A percentile compares a stretch with the other conserved stretches of the same genome.
phyloP scores from a whole-genome alignment of 2,113 vertebrate species.

The Xerus inauris region DNA sequence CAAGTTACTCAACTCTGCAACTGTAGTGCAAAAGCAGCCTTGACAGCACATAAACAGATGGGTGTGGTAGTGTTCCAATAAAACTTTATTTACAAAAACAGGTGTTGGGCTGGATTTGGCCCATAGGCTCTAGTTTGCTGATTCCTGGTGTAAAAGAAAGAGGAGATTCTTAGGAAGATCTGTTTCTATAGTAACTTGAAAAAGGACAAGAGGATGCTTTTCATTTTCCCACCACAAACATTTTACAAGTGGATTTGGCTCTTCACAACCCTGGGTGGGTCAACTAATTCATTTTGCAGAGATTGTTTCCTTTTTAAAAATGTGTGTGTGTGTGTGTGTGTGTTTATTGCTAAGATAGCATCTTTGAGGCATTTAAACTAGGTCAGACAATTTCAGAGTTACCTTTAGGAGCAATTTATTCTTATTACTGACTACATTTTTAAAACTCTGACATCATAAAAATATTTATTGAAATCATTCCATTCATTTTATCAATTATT shows the following conservation, averaged over 20 bases:
- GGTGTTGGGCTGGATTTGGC: conserved; percentile 26
- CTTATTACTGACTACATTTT: not conserved
- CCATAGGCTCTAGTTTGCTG: not conserved
- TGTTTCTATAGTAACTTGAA: conserved; percentile 61
- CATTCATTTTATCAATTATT: conserved; percentile 25
- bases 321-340: no score
- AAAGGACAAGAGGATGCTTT: conserved; percentile 12
- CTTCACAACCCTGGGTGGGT: conserved; percentile 8
- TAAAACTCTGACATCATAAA: not conserved
- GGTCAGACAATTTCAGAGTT: not conserved
- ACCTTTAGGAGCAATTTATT: conserved; percentile 41
- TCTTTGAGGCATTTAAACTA: conserved; percentile 59
- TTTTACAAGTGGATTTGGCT: conserved; percentile 69
- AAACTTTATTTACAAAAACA: conserved; percentile 68
- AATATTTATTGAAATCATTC: conserved; percentile 2
- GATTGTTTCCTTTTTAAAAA: conserved; percentile 20
- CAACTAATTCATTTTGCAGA: conserved; percentile 70
- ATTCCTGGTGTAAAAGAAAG: not conserved
- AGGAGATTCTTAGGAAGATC: conserved; percentile 17
- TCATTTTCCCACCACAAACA: conserved; percentile 24
- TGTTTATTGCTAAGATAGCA: not conserved
- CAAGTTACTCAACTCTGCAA: not conserved
- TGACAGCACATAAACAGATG: not conserved
- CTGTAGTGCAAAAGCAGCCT: not conserved
- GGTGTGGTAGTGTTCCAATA: conserved; percentile 3